phyloP scores from a whole-genome alignment of 2,797 vertebrate genomes.

The Cyclura pinguis region DNA sequence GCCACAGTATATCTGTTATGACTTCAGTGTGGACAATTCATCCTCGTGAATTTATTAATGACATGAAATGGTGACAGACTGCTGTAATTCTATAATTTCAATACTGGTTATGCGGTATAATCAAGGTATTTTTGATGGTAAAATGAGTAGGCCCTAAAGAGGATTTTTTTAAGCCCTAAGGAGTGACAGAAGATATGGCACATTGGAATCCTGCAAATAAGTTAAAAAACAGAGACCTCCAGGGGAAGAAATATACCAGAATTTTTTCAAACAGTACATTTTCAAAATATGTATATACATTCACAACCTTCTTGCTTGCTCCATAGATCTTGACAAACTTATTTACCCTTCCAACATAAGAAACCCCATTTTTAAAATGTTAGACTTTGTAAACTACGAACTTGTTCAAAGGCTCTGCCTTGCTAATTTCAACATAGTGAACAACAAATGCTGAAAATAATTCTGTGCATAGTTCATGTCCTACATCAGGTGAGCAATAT shows the following conservation, averaged over 20 bases:
- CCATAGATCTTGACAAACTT: constrained; percentile 67
- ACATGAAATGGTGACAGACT: neutral
- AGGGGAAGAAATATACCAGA: too few relatives aligned
- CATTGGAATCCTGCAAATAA: neutral
- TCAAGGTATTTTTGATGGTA: neutral
- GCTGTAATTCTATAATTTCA: constrained; percentile 29
- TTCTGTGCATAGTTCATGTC: constrained; percentile 31
- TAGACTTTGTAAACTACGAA: constrained; percentile 53
- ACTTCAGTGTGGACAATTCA: constrained; percentile 34
- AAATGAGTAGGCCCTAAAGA: neutral
- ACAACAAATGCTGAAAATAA: constrained; percentile 58
- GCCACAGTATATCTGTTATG: constrained; percentile 40
- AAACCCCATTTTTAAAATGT: constrained; percentile 6
- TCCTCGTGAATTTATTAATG: constrained; percentile 51
- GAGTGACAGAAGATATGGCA: neutral
- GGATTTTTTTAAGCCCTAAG: neutral
- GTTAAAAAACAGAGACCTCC: neutral
- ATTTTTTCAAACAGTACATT: constrained; percentile 32
- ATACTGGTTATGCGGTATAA: neutral
- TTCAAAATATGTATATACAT: constrained; percentile 56
- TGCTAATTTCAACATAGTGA: constrained; percentile 52
- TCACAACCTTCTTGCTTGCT: constrained; percentile 56
- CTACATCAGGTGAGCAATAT: too few relatives aligned
- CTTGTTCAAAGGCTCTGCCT: constrained; percentile 44
- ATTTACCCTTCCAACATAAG: constrained; percentile 58